Evolutionary conservation across 2,797 vertebrate species (phyloP).

Genomic region (Hippoglossus hippoglossus): DNA sequence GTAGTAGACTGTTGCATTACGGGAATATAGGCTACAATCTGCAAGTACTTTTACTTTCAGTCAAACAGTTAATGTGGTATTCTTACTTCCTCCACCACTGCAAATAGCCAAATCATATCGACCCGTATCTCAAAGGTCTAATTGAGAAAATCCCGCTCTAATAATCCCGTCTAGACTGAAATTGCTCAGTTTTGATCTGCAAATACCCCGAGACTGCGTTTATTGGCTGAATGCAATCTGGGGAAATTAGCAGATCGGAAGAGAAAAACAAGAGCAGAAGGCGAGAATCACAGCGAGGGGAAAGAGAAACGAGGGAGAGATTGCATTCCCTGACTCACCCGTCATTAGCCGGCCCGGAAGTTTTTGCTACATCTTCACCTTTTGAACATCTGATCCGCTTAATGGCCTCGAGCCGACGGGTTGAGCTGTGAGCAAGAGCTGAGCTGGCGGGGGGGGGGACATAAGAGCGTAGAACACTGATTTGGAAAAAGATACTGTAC

Average conservation of each 20-base stretch:
- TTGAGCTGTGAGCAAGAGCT: not conserved
- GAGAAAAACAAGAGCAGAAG: conserved; percentile 7
- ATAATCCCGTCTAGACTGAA: conserved; percentile 1
- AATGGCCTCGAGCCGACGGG: not conserved
- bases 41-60: no score
- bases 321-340: not conserved
- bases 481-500: not conserved
- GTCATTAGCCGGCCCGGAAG: not conserved
- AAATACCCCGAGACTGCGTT: conserved; percentile 5
- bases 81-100: no score
- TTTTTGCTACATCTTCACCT: conserved; percentile 2
- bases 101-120: not conserved
- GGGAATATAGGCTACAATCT: no score
- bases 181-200: not conserved
- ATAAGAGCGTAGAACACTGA: not conserved
- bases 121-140: not conserved
- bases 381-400: conserved; percentile 16
- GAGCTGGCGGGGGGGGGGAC: no score
- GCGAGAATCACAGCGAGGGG: conserved; percentile 1
- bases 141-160: conserved; percentile 1
- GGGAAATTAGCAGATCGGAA: conserved; percentile 7
- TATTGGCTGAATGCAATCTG: not conserved
- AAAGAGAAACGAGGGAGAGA: not conserved
- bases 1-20: no score
- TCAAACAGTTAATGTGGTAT: no score